Conservation (phyloP, 2,888 invertebrate species). For the Tipula confusa region DNA sequence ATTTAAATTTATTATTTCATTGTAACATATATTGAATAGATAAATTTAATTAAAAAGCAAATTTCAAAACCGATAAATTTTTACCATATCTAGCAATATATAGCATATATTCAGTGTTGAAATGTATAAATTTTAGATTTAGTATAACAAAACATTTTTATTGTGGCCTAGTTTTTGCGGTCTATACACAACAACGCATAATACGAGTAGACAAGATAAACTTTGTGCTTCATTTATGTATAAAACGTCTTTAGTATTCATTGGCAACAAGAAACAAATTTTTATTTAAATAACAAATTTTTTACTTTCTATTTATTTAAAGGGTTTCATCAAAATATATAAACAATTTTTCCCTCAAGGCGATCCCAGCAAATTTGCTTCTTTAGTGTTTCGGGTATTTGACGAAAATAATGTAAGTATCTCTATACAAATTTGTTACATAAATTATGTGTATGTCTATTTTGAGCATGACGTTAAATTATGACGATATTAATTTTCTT, state of each 20-base stretch:
- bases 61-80: neutral
- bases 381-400: constrained; percentile 96
- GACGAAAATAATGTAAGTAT: constrained; percentile 96
- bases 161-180: neutral
- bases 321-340: constrained; percentile 99
- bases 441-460: neutral
- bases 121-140: too few relatives aligned
- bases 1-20: too few relatives aligned
- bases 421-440: constrained; percentile 32
- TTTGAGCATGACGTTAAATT: neutral
- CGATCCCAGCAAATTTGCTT: constrained; percentile 97
- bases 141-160: neutral
- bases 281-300: neutral
- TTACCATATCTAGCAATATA: too few relatives aligned
- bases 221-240: neutral
- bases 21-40: too few relatives aligned
- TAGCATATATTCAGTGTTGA: too few relatives aligned
- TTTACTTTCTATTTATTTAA: constrained; percentile 31
- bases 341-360: constrained; percentile 99
- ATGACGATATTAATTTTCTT: neutral
- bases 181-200: neutral
- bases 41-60: neutral
- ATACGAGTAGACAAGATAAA: neutral
- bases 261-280: neutral
- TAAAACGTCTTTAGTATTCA: neutral